Conservation (phyloP, 2,888 invertebrate genomes). For the Tetragonisca angustula region DNA sequence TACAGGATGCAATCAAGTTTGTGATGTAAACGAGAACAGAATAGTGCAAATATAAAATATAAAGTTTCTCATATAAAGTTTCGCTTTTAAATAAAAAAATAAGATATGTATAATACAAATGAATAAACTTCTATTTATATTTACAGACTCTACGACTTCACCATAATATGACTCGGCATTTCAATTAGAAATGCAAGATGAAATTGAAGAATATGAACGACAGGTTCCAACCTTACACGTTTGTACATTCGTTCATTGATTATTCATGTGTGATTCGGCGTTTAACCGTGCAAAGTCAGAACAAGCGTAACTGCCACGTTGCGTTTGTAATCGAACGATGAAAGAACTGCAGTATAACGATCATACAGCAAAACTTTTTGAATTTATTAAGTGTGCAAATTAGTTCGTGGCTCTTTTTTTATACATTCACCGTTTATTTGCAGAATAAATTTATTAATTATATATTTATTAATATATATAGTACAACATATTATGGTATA, state of each 20-base stretch:
- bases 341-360: not conserved
- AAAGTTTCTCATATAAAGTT: not conserved
- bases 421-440: no score
- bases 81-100: not conserved
- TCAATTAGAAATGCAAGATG: not conserved
- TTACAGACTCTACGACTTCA: not conserved
- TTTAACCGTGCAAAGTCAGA: not conserved
- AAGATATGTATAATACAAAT: not conserved
- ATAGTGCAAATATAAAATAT: not conserved
- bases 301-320: not conserved
- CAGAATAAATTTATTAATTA: no score
- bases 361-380: no score
- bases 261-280: not conserved
- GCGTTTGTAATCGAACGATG: not conserved
- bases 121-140: not conserved
- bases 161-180: not conserved
- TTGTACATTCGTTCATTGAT: not conserved
- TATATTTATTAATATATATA: no score
- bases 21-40: not conserved
- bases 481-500: no score
- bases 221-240: not conserved
- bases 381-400: no score
- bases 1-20: not conserved
- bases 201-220: not conserved
- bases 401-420: no score